A percentile compares a stretch with the other conserved stretches of the same genome.
Evolutionary conservation across 2,888 invertebrate species (phyloP).

Genomic region (Conus canariensis): DNA sequence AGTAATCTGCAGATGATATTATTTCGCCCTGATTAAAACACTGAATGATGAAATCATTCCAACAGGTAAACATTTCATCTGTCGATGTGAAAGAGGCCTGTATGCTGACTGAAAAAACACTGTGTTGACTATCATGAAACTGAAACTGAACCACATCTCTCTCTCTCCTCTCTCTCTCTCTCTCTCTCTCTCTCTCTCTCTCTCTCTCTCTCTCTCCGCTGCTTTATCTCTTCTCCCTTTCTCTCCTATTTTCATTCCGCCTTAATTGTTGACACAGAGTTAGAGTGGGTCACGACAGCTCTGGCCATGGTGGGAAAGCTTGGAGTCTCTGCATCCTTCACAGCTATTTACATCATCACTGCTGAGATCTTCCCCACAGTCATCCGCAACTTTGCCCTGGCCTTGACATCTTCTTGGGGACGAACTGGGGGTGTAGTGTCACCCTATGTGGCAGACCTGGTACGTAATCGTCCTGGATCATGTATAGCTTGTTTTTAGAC

Average conservation of each 20-base stretch:
- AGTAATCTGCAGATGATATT: no score
- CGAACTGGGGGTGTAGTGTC: background rate
- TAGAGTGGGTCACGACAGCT: slow-evolving; percentile 21
- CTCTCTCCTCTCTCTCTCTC: background rate
- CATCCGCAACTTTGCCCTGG: slow-evolving; percentile 19
- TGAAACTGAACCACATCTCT: background rate
- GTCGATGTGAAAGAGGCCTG: no score
- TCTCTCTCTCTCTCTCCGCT: background rate
- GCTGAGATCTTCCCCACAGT: slow-evolving; percentile 30
- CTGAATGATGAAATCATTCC: no score
- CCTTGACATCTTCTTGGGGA: background rate
- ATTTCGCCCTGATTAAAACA: no score
- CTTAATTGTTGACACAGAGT: background rate
- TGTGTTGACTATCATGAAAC: no score
- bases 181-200: background rate
- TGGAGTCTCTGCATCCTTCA: slow-evolving; percentile 16
- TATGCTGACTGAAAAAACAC: no score
- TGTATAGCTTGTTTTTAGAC: no score
- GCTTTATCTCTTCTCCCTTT: no score
- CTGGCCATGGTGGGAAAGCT: slow-evolving; percentile 27
- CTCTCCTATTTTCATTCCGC: no score
- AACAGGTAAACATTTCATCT: no score
- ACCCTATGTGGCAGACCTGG: slow-evolving; percentile 30
- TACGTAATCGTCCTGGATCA: background rate
- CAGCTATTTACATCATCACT: slow-evolving; percentile 12